phyloP scores from a whole-genome alignment of 2,888 invertebrate genomes.

The Dolichopus griseipennis region DNA sequence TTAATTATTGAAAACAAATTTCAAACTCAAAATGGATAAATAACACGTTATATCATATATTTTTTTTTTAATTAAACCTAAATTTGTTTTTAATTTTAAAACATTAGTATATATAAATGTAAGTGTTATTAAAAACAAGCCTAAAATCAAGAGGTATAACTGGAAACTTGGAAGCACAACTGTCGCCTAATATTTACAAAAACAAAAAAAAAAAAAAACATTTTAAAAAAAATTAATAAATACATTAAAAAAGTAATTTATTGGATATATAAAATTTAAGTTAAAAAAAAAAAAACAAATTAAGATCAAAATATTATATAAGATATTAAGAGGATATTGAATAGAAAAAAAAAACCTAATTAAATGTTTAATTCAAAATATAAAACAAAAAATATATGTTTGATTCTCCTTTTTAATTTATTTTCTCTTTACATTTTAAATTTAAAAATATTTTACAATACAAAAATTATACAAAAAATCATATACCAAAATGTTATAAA shows the following conservation, averaged over 20 bases:
- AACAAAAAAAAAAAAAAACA: neutral
- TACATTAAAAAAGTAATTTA: neutral
- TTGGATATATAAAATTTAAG: neutral
- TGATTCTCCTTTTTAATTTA: neutral
- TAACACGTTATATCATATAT: no score
- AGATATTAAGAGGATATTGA: no score
- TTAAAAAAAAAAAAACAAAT: no score
- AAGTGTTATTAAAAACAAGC: neutral
- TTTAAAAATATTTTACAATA: no score
- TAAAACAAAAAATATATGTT: neutral
- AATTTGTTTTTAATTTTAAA: no score
- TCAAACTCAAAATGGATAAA: no score
- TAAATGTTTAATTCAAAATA: no score
- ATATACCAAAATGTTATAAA: conserved; percentile 1
- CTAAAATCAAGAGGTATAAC: neutral
- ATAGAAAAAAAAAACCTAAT: no score
- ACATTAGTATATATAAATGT: neutral
- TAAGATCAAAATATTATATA: no score
- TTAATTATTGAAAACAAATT: no score
- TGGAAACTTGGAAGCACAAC: conserved; percentile 2
- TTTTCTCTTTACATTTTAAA: no score
- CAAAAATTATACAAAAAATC: neutral
- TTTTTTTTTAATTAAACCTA: no score
- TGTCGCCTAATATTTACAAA: conserved; percentile 1
- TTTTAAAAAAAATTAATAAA: neutral